Base-by-base conservation (phyloP, 2,888 invertebrate genomes). In the Iphiclides podalirius region DNA sequence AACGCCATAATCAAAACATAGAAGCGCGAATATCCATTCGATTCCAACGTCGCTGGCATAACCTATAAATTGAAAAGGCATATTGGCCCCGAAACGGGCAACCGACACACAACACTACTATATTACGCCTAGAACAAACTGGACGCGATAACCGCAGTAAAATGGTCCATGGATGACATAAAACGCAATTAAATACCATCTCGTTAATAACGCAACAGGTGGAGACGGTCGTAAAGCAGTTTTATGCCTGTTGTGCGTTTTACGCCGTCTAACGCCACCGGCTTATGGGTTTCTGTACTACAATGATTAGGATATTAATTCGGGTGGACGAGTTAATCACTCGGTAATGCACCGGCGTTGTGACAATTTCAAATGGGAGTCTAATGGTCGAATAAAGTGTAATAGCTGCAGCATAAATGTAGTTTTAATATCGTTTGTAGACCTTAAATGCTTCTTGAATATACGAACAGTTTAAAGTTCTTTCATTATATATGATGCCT, bases 41-140 rank as follows among this genome's bases (percentile, higher is more conserved):
- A 44, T 23, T 56, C 56, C 53, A 57, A 58, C 58, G 57, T 55
- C 28, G 35, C 47, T 28, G n/a, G 34, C 42, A 42, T 36, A 57
- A 54, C 54, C 51, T 57, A 58, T 28, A 38, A 41, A 46, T 41
- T 33, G 26, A 38, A 37, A 37, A 37, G 15, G 14, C n/a, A 11
- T 37, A 12, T 11, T 8, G 16, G 15, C 15, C 4, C 11, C 13
- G 42, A 8, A 16, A 40, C 20, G 23, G 63, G 60, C 7, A 26
- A 13, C 41, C 8, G 16, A 20, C 23, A 47, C 54, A 38, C 42
- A 47, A 59, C 58, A 64, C 62, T 70, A 72, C 72, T 64, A 69
- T 59, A 67, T 74, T 73, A 74, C 74, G 71, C 72, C 61, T 66
- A 64, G 70, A 72, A 66, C 66, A 65, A 62, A 63, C 56, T 61